A percentile compares a stretch with the other conserved stretches of the same genome.
Evolutionary conservation across 2,888 invertebrate species (phyloP).

Genomic region (Lasioglossum villosulum): DNA sequence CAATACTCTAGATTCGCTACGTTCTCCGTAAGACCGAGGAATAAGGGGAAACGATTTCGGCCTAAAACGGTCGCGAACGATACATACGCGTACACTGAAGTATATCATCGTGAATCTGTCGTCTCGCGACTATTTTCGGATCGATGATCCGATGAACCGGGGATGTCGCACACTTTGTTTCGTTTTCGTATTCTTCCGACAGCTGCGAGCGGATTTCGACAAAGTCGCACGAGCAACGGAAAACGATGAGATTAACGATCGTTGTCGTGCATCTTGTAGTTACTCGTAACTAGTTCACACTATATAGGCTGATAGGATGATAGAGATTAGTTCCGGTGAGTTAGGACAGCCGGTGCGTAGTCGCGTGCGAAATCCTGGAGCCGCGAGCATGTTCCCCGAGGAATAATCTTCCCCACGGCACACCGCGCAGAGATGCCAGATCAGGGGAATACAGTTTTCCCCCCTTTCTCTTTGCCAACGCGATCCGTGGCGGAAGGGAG

Average conservation of each 20-base stretch:
- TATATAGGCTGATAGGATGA: constrained; percentile 53
- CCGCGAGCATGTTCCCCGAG: background rate
- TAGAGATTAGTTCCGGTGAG: constrained; percentile 48
- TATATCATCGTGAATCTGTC: background rate
- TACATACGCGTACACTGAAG: background rate
- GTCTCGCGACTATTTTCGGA: background rate
- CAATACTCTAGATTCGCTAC: constrained; percentile 53
- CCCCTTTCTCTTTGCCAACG: no score
- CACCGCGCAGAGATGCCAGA: background rate
- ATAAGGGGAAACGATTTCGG: constrained; percentile 1
- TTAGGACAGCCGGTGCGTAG: constrained; percentile 14
- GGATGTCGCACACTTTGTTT: background rate
- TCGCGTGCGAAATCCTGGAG: constrained; percentile 41
- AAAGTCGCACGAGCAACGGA: constrained; percentile 19
- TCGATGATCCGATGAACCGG: constrained; percentile 6
- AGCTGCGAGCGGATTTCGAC: constrained; percentile 15
- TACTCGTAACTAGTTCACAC: constrained; percentile 52
- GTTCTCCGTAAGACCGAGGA: background rate
- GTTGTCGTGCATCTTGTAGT: constrained; percentile 56
- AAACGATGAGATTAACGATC: constrained; percentile 51
- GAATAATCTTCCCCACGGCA: background rate
- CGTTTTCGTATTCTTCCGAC: background rate
- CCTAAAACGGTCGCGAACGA: constrained; percentile 8
- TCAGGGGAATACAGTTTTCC: no score
- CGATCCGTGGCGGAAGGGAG: no score